phyloP scores from a whole-genome alignment of 2,113 vertebrate species.

The Plestiodon gilberti region DNA sequence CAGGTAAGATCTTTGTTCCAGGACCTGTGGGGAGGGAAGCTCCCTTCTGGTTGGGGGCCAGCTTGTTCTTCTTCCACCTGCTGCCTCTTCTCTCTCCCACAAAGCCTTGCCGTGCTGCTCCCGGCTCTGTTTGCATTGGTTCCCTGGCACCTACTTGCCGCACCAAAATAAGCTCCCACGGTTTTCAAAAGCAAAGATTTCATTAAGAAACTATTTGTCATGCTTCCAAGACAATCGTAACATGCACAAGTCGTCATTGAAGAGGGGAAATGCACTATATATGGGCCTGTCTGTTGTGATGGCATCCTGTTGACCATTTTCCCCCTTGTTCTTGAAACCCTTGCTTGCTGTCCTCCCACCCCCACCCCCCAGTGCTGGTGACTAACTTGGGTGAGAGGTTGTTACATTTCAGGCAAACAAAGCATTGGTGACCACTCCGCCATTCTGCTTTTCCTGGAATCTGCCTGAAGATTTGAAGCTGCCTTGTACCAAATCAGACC shows the following conservation, averaged over 20 bases:
- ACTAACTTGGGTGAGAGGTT: background rate
- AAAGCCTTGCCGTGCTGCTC: background rate
- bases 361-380: too few species aligned
- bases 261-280: background rate
- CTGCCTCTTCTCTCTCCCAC: too few species aligned
- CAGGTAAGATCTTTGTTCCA: background rate
- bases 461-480: background rate
- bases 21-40: background rate
- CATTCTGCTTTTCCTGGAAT: background rate
- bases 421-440: too few species aligned
- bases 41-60: background rate
- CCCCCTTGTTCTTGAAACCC: too few species aligned
- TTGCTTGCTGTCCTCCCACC: background rate
- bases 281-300: too few species aligned
- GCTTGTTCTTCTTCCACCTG: too few species aligned
- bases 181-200: background rate
- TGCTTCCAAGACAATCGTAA: background rate
- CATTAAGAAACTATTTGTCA: background rate
- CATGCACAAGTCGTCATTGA: background rate
- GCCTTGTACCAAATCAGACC: too few species aligned
- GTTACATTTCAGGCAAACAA: too few species aligned
- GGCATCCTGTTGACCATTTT: background rate
- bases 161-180: background rate
- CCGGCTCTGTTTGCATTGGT: background rate
- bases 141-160: background rate